Evolutionary conservation across 1,140 invertebrate genomes (phyloP).

Genomic region (Lepidurus couesii): DNA sequence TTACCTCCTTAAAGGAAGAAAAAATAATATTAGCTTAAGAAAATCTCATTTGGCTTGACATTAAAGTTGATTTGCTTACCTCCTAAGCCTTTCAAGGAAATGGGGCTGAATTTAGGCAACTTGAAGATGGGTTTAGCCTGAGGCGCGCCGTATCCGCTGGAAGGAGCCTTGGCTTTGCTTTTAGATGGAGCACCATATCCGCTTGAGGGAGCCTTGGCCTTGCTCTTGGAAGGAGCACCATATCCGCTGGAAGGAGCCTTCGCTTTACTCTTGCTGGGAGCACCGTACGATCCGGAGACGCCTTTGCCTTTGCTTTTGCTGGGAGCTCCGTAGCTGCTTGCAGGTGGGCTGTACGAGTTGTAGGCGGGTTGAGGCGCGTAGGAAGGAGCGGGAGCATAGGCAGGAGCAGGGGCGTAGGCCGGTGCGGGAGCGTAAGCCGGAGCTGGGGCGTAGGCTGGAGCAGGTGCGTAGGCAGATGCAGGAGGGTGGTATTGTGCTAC

Average conservation of each 20-base stretch:
- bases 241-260: conserved; percentile 27
- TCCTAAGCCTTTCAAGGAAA: conserved; percentile 28
- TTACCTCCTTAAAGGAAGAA: background rate
- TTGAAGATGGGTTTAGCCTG: conserved; percentile 31
- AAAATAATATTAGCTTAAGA: conserved; percentile 23
- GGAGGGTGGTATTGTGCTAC: conserved; percentile 16
- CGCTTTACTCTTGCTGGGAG: conserved; percentile 23
- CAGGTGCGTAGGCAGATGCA: conserved; percentile 26
- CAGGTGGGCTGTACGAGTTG: conserved; percentile 19
- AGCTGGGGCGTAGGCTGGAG: conserved; percentile 15
- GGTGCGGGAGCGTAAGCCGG: conserved; percentile 28
- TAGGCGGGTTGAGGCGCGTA: conserved; percentile 26
- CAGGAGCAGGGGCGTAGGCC: background rate
- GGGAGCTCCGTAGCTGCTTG: conserved; percentile 26
- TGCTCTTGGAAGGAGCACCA: conserved; percentile 26
- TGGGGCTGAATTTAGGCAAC: conserved; percentile 31
- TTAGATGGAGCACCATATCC: conserved; percentile 32
- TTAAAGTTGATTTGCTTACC: conserved; percentile 23
- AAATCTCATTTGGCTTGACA: too few species aligned
- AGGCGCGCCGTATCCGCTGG: conserved; percentile 29
- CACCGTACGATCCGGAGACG: conserved; percentile 18
- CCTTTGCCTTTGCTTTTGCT: conserved; percentile 20
- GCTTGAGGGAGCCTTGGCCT: conserved; percentile 11
- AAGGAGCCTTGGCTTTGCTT: conserved; percentile 32
- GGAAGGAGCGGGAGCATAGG: conserved; percentile 27